phyloP scores from a whole-genome alignment of 2,797 vertebrate genomes.

The Nyctibius grandis region DNA sequence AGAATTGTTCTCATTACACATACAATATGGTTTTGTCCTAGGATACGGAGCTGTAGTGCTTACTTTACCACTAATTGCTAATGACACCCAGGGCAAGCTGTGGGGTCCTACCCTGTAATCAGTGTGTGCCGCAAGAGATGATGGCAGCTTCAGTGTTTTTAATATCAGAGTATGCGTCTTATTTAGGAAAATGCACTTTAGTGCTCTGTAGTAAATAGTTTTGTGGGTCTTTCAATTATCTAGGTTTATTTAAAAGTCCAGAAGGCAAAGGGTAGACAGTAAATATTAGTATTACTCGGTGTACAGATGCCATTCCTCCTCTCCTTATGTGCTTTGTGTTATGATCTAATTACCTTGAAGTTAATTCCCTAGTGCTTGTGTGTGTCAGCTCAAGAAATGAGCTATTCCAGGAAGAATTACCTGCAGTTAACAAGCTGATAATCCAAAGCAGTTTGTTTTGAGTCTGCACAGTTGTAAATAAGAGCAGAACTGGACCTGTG shows the following conservation, averaged over 20 bases:
- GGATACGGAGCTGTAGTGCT: background rate
- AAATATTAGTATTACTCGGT: background rate
- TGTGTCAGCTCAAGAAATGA: background rate
- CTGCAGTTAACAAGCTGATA: background rate
- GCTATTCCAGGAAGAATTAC: background rate
- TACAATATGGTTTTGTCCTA: background rate
- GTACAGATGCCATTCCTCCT: background rate
- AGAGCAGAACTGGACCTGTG: rapidly evolving
- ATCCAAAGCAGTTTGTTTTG: background rate
- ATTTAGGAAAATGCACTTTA: background rate
- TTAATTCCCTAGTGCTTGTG: background rate
- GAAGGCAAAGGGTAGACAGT: background rate
- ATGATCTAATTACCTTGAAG: background rate
- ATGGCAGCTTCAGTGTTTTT: background rate
- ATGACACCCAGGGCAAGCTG: background rate
- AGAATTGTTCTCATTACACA: background rate
- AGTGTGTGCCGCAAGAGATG: background rate
- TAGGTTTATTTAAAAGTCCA: background rate
- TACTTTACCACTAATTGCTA: background rate
- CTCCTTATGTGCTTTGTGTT: background rate
- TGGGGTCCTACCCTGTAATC: background rate
- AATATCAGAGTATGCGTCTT: background rate
- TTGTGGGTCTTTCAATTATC: background rate
- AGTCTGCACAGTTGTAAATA: background rate
- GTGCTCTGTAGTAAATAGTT: background rate